A percentile compares a stretch with the other conserved stretches of the same genome.
Conservation (phyloP, 2,888 invertebrate species). For the Galeruca laticollis region DNA sequence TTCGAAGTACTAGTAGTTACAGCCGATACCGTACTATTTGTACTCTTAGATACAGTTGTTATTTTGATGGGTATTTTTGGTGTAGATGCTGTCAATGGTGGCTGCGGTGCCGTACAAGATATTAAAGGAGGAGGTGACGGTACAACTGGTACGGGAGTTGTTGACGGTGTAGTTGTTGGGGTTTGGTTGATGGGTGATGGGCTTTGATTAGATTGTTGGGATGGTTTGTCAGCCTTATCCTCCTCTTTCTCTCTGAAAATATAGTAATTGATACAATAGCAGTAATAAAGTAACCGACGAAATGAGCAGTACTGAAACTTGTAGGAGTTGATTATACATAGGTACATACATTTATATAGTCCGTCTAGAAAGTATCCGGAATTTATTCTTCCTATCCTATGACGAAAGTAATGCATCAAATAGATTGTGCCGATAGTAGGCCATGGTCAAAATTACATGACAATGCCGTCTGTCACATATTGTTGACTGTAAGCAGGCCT, state of each 20-base stretch:
- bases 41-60: conserved; percentile 5
- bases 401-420: too few species aligned
- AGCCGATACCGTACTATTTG: background rate
- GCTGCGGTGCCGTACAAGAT: conserved; percentile 6
- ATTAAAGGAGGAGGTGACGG: conserved; percentile 22
- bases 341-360: too few species aligned
- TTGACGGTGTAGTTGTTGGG: conserved; percentile 21
- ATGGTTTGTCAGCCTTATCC: conserved; percentile 24
- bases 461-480: too few species aligned
- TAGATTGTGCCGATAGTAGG: too few species aligned
- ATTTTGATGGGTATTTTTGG: conserved; percentile 13
- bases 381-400: too few species aligned
- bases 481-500: too few species aligned
- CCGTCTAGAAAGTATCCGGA: too few species aligned
- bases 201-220: conserved; percentile 8
- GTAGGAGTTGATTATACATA: too few species aligned
- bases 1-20: conserved; percentile 11
- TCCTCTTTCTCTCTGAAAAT: conserved; percentile 66
- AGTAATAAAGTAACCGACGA: too few species aligned
- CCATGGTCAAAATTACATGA: too few species aligned
- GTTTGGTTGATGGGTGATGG: conserved; percentile 10
- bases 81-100: background rate
- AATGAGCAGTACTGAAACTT: too few species aligned
- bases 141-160: conserved; percentile 30
- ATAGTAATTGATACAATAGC: background rate